Percentiles rank a stretch among this genome's conserved stretches.
phyloP scores from a whole-genome alignment of 2,113 vertebrate species.

The Heliornis fulica region DNA sequence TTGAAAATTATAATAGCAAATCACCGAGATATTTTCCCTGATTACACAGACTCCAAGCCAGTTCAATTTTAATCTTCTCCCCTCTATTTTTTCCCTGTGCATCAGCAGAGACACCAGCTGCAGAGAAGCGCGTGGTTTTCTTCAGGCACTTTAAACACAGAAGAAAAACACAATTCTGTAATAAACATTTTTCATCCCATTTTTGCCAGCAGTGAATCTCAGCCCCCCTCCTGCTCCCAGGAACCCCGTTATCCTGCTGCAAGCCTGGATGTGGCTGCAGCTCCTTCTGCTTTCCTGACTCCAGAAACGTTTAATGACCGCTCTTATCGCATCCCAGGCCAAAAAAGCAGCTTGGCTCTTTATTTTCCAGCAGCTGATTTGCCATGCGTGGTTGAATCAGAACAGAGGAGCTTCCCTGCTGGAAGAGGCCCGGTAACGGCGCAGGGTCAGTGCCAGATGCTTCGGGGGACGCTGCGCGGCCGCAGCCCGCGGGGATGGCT shows the following conservation, averaged over 20 bases:
- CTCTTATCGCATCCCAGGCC: background rate
- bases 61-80: conserved; percentile 41
- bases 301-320: background rate
- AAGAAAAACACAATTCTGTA: conserved; percentile 18
- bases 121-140: conserved; percentile 21
- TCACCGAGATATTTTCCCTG: conserved; percentile 73
- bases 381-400: conserved; percentile 6
- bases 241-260: background rate
- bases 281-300: background rate
- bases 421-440: background rate
- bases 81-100: conserved; percentile 15
- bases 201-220: background rate
- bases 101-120: conserved; percentile 74
- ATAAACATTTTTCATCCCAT: background rate
- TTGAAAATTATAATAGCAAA: conserved; percentile 76
- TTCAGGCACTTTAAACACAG: conserved; percentile 18
- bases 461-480: background rate
- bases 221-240: background rate
- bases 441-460: background rate
- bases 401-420: conserved; percentile 29
- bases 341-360: conserved; percentile 52
- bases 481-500: background rate
- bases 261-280: fast-evolving
- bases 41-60: conserved; percentile 69
- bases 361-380: conserved; percentile 23